A percentile compares a stretch with the other conserved stretches of the same genome.
Evolutionary conservation across 1,140 invertebrate species (phyloP).

Genomic region (Chlorops oryzae): DNA sequence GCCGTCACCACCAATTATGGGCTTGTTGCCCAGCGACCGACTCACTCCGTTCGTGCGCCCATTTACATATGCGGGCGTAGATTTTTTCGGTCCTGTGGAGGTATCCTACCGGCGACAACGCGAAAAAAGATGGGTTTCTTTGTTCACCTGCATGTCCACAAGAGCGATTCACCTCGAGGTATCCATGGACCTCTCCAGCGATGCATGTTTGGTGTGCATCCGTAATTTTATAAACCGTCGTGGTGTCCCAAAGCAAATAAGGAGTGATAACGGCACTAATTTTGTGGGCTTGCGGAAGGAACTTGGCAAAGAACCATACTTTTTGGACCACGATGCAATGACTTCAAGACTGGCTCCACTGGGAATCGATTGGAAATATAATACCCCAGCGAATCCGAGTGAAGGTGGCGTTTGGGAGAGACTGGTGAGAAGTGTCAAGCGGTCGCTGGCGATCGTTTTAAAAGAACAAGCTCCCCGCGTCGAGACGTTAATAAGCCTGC

Average conservation of each 20-base stretch:
- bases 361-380: conserved; percentile 3
- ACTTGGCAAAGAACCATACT: background rate
- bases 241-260: conserved; percentile 2
- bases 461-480: conserved; percentile 17
- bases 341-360: background rate
- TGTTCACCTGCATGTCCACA: conserved; percentile 2
- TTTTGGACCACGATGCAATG: background rate
- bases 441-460: conserved; percentile 14
- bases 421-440: conserved; percentile 18
- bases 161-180: conserved; percentile 6
- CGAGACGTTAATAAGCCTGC: conserved; percentile 18
- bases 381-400: conserved; percentile 4
- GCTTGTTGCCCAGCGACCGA: background rate
- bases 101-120: background rate
- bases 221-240: no score
- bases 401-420: conserved; percentile 27
- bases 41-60: background rate
- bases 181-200: background rate
- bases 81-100: no score
- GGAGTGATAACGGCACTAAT: conserved; percentile 6
- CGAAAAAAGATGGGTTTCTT: conserved; percentile 4
- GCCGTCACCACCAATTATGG: background rate
- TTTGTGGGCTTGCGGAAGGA: conserved; percentile 3
- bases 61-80: background rate
- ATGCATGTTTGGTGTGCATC: conserved; percentile 7